These are phyloP conservation scores for Lamellibrachia columna DNA, from an alignment of 2,888 invertebrate species.

Conservation along the genomic window DNA sequence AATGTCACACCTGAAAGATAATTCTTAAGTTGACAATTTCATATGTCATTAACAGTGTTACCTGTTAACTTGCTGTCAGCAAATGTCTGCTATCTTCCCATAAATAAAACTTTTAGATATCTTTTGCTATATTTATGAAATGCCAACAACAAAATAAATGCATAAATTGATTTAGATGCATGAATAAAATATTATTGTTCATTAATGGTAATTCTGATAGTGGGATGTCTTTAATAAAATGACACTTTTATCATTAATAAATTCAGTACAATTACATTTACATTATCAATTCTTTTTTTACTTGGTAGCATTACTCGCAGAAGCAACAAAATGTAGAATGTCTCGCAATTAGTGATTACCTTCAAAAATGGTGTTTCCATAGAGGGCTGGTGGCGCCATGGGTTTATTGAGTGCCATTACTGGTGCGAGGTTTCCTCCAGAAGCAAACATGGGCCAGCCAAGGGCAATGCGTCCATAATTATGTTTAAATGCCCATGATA, in stretches of 20 bases:
- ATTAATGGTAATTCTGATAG: too few relatives aligned
- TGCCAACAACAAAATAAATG: too few relatives aligned
- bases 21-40: background rate
- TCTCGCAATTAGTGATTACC: background rate
- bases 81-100: too few relatives aligned
- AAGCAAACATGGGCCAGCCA: conserved; percentile 45
- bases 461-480: conserved; percentile 25
- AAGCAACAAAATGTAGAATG: background rate
- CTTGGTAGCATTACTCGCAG: background rate
- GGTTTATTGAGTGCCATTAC: conserved; percentile 40
- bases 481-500: background rate
- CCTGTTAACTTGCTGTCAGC: too few relatives aligned
- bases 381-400: background rate
- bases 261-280: too few relatives aligned
- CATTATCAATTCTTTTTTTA: too few relatives aligned
- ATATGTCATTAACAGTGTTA: background rate
- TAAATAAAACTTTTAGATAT: too few relatives aligned
- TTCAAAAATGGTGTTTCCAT: background rate
- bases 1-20: conserved; percentile 34
- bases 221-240: too few relatives aligned
- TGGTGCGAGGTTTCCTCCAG: conserved; percentile 49
- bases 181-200: too few relatives aligned
- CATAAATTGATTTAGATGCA: too few relatives aligned
- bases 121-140: too few relatives aligned
- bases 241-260: too few relatives aligned